Base-by-base conservation (phyloP, 2,888 invertebrate genomes). In the Orthonychiurus folsomi region DNA sequence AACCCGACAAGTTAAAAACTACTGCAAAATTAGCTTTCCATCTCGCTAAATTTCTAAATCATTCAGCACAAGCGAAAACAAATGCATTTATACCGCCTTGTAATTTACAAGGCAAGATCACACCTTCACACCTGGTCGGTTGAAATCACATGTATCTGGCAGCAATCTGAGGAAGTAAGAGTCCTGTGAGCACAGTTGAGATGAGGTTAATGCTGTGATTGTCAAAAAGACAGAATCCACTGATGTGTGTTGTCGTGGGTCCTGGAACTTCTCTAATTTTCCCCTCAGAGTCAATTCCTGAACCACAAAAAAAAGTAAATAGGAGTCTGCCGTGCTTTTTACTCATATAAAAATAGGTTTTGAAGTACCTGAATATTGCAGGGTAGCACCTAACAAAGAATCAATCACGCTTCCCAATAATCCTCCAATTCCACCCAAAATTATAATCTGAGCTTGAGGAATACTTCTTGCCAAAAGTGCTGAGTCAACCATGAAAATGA, bases 121-220 rank as follows among this genome's bases (percentile, higher is more conserved):
- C n/a, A n/a, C n/a, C n/a, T n/a, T n/a, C n/a, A n/a, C n/a, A n/a
- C n/a, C n/a, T n/a, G n/a, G n/a, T n/a, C n/a, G n/a, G n/a, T n/a
- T n/a, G n/a, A n/a, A n/a, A n/a, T 55, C 26, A 57, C 59, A 59
- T 59, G 24, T 50, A n/a, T 23, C 5, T 18, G 5, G 5, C 2
- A 23, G 59, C 59, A 27, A 89, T 73, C 69, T 82, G 80, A 15
- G 90, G 89, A 74, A 87, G 81, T 3, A 85, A 77, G 1, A 89
- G 76, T 1, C 86, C 88, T 73, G 86, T 87, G 9, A 87, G 77
- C 59, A 92, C 83, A 63, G 86, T 87, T 0, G 90, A 86, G 63
- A 93, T 80, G 53, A 93, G 81, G 78, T 93, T 93, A 0, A 93
- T 89, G 75, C 89, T 86, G 75, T 93, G 89, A 77, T 93, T 93